These are phyloP conservation scores for Heliconius cydno DNA, from an alignment of 2,888 invertebrate species.

Conservation along the genomic window DNA sequence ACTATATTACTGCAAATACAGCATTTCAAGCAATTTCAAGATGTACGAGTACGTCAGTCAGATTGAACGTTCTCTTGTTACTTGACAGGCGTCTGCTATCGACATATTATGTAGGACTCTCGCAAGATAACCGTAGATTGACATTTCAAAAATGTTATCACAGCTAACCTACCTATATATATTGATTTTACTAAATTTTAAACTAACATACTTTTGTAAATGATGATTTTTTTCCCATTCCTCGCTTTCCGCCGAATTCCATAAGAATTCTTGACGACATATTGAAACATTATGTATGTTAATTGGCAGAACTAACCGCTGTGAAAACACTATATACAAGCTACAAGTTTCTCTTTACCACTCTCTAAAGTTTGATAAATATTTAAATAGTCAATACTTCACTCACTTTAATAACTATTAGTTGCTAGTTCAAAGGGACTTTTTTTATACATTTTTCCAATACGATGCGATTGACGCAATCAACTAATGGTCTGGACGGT, in stretches of 20 bases:
- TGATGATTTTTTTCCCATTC: not conserved
- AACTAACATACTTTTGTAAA: not conserved
- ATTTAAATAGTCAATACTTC: constrained; percentile 7
- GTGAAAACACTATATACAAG: not conserved
- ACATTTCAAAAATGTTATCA: not conserved
- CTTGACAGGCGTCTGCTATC: not conserved
- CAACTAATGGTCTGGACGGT: constrained; percentile 12
- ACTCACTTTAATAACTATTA: constrained; percentile 11
- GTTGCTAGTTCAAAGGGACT: constrained; percentile 11
- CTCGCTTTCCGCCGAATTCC: not conserved
- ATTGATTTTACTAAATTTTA: not conserved
- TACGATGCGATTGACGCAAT: constrained; percentile 21
- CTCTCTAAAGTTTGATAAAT: not conserved
- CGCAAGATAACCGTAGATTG: not conserved
- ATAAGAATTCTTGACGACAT: too few relatives aligned
- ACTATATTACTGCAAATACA: not conserved
- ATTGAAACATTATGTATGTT: too few relatives aligned
- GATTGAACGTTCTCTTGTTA: not conserved
- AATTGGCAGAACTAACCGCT: not conserved
- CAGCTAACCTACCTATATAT: too few relatives aligned
- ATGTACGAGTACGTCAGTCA: not conserved
- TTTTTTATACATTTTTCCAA: constrained; percentile 15
- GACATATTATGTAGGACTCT: not conserved
- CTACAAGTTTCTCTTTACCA: too few relatives aligned
- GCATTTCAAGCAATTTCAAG: not conserved